phyloP scores from a whole-genome alignment of 2,888 invertebrate genomes.

The Conchocele bisecta region DNA sequence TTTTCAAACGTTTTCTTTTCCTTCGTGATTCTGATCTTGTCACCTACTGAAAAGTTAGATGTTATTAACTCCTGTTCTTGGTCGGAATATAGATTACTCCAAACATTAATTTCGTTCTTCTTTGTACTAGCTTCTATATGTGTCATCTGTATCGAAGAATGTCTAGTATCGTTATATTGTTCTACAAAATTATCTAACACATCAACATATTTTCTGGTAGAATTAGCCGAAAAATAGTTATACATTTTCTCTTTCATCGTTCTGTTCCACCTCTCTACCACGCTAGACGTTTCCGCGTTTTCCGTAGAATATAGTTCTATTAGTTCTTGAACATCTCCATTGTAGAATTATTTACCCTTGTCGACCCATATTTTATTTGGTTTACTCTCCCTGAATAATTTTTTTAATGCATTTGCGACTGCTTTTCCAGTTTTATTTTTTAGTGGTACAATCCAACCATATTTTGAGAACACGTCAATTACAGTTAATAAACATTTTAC shows the following conservation, averaged over 20 bases:
- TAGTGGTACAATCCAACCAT: slow-evolving; percentile 28
- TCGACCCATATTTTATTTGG: slow-evolving; percentile 29
- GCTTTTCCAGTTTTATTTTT: slow-evolving; percentile 18
- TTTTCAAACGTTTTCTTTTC: slow-evolving; percentile 22
- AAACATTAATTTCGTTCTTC: slow-evolving; percentile 11
- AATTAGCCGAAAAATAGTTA: slow-evolving; percentile 13
- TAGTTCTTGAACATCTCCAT: slow-evolving; percentile 10
- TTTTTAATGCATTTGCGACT: slow-evolving; percentile 1
- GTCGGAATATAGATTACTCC: slow-evolving; percentile 16
- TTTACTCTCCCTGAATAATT: too few species aligned
- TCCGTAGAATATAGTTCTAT: slow-evolving; percentile 36
- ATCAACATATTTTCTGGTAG: slow-evolving; percentile 4
- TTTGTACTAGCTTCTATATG: slow-evolving; percentile 23
- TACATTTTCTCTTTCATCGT: slow-evolving; percentile 25
- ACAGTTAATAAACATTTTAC: slow-evolving; percentile 17
- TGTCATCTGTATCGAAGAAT: slow-evolving; percentile 25
- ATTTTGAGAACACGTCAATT: slow-evolving; percentile 35
- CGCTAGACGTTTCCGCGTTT: slow-evolving; percentile 32
- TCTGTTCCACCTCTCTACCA: slow-evolving; percentile 20
- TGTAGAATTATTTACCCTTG: slow-evolving; percentile 25
- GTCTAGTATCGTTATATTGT: slow-evolving; percentile 6
- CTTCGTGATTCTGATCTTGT: slow-evolving; percentile 20
- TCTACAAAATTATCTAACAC: slow-evolving; percentile 8
- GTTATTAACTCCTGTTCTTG: not conserved
- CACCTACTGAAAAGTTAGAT: slow-evolving; percentile 11